Conservation (phyloP, 2,113 vertebrate genomes). For the Oceanodroma tethys region DNA sequence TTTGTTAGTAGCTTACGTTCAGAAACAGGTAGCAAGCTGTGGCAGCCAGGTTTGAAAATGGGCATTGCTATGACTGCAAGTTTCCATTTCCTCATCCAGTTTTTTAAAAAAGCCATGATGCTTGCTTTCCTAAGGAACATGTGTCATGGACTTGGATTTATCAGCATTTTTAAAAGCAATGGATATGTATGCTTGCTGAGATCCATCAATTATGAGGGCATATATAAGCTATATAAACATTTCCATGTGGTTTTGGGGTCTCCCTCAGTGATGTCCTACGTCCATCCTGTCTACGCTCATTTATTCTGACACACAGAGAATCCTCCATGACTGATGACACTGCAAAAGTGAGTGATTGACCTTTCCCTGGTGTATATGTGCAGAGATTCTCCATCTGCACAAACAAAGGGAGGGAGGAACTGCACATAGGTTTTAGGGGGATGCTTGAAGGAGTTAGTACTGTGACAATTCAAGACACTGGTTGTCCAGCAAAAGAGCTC, state of each 20-base stretch:
- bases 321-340: neutral
- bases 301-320: neutral
- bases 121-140: neutral
- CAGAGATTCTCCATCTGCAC: neutral
- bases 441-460: neutral
- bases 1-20: neutral
- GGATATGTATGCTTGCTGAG: neutral
- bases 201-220: neutral
- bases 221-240: neutral
- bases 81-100: neutral
- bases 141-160: constrained; percentile 1
- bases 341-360: neutral
- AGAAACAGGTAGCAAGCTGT: neutral
- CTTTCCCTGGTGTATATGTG: neutral
- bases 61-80: neutral
- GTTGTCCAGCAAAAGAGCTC: neutral
- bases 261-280: neutral
- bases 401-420: neutral
- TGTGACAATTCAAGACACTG: neutral
- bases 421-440: neutral
- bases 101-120: neutral
- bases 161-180: constrained; percentile 9
- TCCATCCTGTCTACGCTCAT: neutral
- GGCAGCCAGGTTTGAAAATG: neutral
- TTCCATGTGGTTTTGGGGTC: constrained; percentile 47